Conservation (phyloP, 2,888 invertebrate genomes). For the Danaus chrysippus region DNA sequence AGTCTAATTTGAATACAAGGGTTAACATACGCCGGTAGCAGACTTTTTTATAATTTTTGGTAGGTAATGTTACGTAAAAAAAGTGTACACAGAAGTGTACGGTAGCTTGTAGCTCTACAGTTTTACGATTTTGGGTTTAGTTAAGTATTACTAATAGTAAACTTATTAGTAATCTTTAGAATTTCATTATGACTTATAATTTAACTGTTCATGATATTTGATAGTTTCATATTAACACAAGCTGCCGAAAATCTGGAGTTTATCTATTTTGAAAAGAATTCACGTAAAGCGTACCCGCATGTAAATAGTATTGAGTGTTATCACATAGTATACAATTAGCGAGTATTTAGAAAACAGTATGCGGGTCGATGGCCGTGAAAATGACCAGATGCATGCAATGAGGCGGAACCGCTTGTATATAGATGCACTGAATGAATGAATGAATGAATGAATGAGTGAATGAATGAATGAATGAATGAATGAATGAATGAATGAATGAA, state of each 20-base stretch:
- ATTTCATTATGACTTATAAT: too few relatives aligned
- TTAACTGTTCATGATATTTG: too few relatives aligned
- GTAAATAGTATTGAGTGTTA: not conserved
- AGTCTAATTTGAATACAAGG: conserved; percentile 58
- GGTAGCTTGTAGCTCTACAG: too few relatives aligned
- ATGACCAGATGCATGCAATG: conserved; percentile 26
- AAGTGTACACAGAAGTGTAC: too few relatives aligned
- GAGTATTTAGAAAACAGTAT: conserved; percentile 2
- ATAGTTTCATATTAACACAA: not conserved
- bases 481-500: not conserved
- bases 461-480: conserved; percentile 2
- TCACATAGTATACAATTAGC: not conserved
- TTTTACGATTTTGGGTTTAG: too few relatives aligned
- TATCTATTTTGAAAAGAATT: not conserved
- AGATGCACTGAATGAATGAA: conserved; percentile 2
- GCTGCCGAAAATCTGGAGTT: not conserved
- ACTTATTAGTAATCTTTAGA: too few relatives aligned
- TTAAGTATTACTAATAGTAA: too few relatives aligned
- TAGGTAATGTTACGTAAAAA: conserved; percentile 3
- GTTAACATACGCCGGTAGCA: conserved; percentile 35
- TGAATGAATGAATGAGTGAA: not conserved
- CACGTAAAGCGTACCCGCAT: not conserved
- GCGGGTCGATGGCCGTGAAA: conserved; percentile 6
- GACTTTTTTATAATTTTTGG: conserved; percentile 23
- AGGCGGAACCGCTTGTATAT: conserved; percentile 4